These are phyloP conservation scores for Arge pagana DNA, from an alignment of 2,888 invertebrate genomes.

Conservation along the genomic window DNA sequence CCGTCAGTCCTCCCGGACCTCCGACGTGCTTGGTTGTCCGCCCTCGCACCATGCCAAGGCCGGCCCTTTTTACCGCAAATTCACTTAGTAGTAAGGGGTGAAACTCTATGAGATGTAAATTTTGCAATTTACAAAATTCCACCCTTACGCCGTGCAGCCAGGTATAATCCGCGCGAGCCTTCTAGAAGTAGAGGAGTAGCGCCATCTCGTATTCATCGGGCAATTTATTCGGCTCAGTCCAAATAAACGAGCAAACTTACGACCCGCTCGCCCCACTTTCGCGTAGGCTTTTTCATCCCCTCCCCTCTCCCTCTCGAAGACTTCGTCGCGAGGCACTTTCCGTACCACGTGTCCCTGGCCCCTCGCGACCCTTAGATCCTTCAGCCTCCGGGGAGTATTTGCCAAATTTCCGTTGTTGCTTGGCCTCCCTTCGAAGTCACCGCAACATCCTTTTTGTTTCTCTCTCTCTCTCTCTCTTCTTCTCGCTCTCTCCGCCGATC, in stretches of 20 bases:
- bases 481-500: not conserved
- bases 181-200: conserved; percentile 23
- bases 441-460: not conserved
- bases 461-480: too few relatives aligned
- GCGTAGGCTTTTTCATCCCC: too few relatives aligned
- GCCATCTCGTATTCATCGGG: conserved; percentile 24
- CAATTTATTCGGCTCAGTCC: conserved; percentile 26
- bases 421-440: too few relatives aligned
- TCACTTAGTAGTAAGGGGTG: conserved; percentile 19
- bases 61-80: conserved; percentile 23
- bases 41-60: not conserved
- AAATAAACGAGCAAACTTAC: conserved; percentile 25
- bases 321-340: not conserved
- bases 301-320: not conserved
- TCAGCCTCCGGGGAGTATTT: conserved; percentile 23
- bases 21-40: not conserved
- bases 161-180: conserved; percentile 21
- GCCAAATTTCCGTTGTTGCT: conserved; percentile 22
- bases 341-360: not conserved
- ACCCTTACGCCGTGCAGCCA: conserved; percentile 22
- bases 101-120: conserved; percentile 24
- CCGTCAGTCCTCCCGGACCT: not conserved
- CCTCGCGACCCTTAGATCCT: conserved; percentile 3
- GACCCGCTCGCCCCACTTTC: conserved; percentile 4
- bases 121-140: conserved; percentile 23